These are phyloP conservation scores for Cephus runcator DNA, from an alignment of 2,888 invertebrate genomes.

Conservation along the genomic window DNA sequence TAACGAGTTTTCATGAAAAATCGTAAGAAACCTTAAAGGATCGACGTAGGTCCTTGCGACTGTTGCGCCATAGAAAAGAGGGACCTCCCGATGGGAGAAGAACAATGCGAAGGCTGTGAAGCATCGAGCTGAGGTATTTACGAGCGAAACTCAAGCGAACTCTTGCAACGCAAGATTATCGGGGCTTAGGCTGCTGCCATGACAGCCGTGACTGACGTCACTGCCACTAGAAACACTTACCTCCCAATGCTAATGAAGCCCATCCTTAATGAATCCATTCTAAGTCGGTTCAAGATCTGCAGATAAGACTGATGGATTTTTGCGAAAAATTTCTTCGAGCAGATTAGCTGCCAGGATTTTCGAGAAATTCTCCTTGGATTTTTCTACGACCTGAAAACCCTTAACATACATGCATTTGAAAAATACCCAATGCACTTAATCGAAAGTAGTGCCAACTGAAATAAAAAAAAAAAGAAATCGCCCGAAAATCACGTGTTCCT, in stretches of 20 bases:
- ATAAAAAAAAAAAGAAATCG: too few relatives aligned
- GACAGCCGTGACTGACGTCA: too few relatives aligned
- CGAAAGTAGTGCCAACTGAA: too few relatives aligned
- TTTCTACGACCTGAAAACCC: too few relatives aligned
- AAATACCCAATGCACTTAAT: too few relatives aligned
- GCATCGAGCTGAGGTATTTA: constrained; percentile 21
- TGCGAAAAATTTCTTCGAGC: background rate
- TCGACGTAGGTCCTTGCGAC: too few relatives aligned
- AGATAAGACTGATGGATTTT: constrained; percentile 31
- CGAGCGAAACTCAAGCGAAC: constrained; percentile 10
- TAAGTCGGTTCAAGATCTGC: constrained; percentile 35
- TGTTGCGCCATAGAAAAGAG: too few relatives aligned
- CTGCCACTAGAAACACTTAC: constrained; percentile 20
- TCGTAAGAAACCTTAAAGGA: too few relatives aligned
- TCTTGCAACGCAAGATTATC: constrained; percentile 34
- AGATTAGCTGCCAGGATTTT: background rate
- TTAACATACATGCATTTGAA: rapidly evolving
- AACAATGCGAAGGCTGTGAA: constrained; percentile 26
- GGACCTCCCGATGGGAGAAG: constrained; percentile 21
- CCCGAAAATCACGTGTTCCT: too few relatives aligned
- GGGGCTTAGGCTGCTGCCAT: constrained; percentile 19
- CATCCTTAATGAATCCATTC: constrained; percentile 58
- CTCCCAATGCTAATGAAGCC: constrained; percentile 54
- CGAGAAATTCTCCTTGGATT: background rate
- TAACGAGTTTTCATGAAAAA: too few relatives aligned